These are phyloP conservation scores for Halichoeres trimaculatus DNA, from an alignment of 2,113 vertebrate genomes.

Conservation along the genomic window DNA sequence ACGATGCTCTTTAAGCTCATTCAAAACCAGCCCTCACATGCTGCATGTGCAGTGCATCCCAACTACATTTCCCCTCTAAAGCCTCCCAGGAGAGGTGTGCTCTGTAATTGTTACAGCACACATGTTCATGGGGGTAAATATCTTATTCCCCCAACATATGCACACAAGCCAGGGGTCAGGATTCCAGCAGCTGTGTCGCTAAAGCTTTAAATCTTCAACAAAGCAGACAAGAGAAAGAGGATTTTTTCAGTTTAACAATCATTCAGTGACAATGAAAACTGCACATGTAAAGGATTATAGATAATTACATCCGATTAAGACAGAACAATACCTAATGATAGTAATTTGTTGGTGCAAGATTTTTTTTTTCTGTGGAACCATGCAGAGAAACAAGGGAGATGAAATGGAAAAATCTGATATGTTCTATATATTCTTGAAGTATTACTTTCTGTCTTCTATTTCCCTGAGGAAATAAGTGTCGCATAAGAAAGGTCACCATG, in stretches of 20 bases:
- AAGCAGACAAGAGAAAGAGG: constrained; percentile 50
- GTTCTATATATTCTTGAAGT: not conserved
- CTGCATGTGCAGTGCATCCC: not conserved
- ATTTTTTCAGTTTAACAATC: constrained; percentile 63
- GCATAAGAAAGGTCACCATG: constrained; percentile 40
- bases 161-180: constrained; percentile 33
- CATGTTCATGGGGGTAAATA: constrained; percentile 12
- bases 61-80: constrained; percentile 1
- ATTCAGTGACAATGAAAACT: constrained; percentile 47
- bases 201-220: constrained; percentile 70
- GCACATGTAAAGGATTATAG: constrained; percentile 70
- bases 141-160: constrained; percentile 26
- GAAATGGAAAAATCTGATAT: constrained; percentile 19
- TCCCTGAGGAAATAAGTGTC: constrained; percentile 7
- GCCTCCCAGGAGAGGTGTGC: constrained; percentile 30
- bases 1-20: not conserved
- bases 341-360: constrained; percentile 43
- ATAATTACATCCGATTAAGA: constrained; percentile 78
- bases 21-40: not conserved
- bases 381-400: not conserved
- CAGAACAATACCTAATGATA: constrained; percentile 59
- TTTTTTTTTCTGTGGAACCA: constrained; percentile 16
- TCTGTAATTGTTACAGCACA: constrained; percentile 13
- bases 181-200: constrained; percentile 53
- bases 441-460: not conserved